A percentile compares a stretch with the other conserved stretches of the same genome.
Evolutionary conservation across 2,888 invertebrate genomes (phyloP).

Genomic region (Antitype chi): DNA sequence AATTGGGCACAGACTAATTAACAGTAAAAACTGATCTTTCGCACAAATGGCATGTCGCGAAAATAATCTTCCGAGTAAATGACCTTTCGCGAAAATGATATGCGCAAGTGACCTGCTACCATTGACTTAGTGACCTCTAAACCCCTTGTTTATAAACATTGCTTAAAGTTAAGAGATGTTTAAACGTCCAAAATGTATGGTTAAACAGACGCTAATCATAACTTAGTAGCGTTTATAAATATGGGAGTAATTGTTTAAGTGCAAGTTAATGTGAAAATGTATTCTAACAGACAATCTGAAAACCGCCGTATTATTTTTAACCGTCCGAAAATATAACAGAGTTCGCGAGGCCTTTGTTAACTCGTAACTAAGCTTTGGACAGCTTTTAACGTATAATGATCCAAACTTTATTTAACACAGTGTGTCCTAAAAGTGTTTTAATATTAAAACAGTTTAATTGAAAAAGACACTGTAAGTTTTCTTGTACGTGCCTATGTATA

Average conservation of each 20-base stretch:
- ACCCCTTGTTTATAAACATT: no score
- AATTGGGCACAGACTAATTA: background rate
- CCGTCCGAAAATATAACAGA: conserved; percentile 23
- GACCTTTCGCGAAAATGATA: background rate
- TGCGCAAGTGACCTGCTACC: no score
- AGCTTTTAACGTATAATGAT: conserved; percentile 25
- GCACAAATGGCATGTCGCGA: no score
- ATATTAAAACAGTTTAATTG: conserved; percentile 1
- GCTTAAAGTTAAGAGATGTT: no score
- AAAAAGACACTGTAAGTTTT: background rate
- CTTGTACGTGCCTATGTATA: no score
- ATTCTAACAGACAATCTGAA: background rate
- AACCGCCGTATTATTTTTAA: conserved; percentile 26
- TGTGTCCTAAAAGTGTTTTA: conserved; percentile 15
- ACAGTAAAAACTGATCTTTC: background rate
- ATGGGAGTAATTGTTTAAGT: no score
- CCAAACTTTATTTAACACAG: conserved; percentile 14
- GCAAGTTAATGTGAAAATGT: background rate
- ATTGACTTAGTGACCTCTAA: no score
- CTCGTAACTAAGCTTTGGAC: conserved; percentile 24
- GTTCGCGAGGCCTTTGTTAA: conserved; percentile 15
- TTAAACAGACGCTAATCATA: no score
- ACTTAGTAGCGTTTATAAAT: no score
- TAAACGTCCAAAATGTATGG: no score
- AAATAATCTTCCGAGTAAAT: no score